These are phyloP conservation scores for Nasonovia ribisnigri DNA, from an alignment of 2,888 invertebrate genomes.

Conservation along the genomic window DNA sequence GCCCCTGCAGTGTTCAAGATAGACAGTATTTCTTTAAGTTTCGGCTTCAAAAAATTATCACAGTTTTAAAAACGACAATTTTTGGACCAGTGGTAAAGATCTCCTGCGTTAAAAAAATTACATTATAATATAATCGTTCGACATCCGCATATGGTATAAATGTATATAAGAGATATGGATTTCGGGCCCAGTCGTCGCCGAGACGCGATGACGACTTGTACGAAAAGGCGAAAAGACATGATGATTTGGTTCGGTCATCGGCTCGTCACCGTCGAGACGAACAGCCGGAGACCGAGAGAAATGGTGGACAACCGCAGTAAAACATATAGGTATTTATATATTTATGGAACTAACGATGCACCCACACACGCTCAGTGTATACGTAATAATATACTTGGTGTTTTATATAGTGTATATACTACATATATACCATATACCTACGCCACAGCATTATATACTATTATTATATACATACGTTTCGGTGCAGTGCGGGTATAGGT, in stretches of 20 bases:
- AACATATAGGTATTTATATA: background rate
- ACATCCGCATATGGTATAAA: background rate
- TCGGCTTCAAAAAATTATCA: background rate
- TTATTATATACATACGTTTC: background rate
- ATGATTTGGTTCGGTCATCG: background rate
- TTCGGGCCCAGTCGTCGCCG: background rate
- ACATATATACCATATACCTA: background rate
- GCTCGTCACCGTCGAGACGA: background rate
- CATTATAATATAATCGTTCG: background rate
- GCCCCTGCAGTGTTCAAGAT: background rate
- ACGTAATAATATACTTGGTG: background rate
- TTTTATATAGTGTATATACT: background rate
- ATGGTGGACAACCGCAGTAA: background rate
- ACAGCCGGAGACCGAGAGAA: background rate
- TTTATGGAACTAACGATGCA: background rate
- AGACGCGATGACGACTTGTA: background rate
- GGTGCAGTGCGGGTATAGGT: background rate
- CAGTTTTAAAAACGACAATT: background rate
- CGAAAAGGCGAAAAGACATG: background rate
- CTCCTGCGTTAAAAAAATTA: no score
- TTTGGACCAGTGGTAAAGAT: no score
- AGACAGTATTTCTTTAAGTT: background rate
- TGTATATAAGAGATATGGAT: background rate
- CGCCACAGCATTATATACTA: background rate
- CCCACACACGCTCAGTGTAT: background rate